A percentile compares a stretch with the other conserved stretches of the same genome.
Conservation (phyloP, 1,140 invertebrate genomes). For the Augochlora pura region DNA sequence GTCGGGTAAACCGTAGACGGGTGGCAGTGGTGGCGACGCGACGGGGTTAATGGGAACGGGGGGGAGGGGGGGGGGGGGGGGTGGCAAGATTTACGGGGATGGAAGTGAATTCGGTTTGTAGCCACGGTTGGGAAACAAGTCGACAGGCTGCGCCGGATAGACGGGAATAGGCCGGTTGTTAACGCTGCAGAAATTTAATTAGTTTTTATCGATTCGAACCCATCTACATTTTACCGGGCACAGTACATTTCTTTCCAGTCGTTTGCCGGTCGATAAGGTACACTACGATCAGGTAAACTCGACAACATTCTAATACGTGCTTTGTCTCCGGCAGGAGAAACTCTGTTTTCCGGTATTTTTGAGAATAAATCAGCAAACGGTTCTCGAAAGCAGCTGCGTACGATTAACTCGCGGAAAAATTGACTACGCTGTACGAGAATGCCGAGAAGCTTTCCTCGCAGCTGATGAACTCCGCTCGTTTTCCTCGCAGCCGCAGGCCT, state of each 20-base stretch:
- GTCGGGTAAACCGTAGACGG: neutral
- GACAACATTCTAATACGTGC: too few relatives aligned
- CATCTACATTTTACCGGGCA: too few relatives aligned
- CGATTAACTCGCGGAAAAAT: neutral
- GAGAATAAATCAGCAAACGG: neutral
- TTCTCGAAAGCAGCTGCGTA: neutral
- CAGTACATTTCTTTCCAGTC: too few relatives aligned
- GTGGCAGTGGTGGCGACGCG: neutral
- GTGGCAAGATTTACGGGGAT: constrained; percentile 11
- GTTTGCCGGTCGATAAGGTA: too few relatives aligned
- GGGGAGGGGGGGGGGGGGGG: too few relatives aligned
- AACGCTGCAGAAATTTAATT: neutral
- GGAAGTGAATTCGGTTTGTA: neutral
- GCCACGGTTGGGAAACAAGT: neutral
- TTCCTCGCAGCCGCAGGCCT: neutral
- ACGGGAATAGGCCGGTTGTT: neutral
- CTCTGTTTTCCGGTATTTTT: too few relatives aligned
- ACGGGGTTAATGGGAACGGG: neutral
- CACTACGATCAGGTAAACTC: too few relatives aligned
- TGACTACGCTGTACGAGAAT: neutral
- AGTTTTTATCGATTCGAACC: constrained; percentile 4
- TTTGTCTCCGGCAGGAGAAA: too few relatives aligned
- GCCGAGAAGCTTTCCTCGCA: neutral
- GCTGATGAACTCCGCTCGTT: neutral
- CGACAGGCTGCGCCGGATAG: neutral